phyloP scores from a whole-genome alignment of 2,888 invertebrate species.

The Disparrhopalites patrizii region DNA sequence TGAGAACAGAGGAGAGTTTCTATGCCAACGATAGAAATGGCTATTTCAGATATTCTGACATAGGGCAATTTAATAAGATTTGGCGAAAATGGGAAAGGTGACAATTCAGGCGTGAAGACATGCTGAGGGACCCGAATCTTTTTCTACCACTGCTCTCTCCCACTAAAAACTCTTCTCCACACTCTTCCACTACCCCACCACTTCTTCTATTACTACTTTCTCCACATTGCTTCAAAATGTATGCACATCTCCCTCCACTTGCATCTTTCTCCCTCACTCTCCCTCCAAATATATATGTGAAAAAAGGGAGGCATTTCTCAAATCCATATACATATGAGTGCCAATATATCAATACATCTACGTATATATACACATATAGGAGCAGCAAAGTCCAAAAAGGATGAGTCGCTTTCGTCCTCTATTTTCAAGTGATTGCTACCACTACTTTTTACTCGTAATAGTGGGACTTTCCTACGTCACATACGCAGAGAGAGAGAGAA shows the following conservation, averaged over 20 bases:
- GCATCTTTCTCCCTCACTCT: constrained; percentile 1
- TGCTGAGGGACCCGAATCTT: constrained; percentile 33
- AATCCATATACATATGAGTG: too few relatives aligned
- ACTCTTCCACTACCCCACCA: too few relatives aligned
- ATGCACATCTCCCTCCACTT: constrained; percentile 18
- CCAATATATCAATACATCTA: not conserved
- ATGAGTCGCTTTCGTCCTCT: constrained; percentile 8
- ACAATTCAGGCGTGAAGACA: constrained; percentile 49
- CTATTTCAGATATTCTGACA: constrained; percentile 49
- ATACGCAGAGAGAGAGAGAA: too few relatives aligned
- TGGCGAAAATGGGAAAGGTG: constrained; percentile 50
- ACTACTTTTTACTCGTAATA: too few relatives aligned
- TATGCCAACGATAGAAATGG: constrained; percentile 48
- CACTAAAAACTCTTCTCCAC: too few relatives aligned
- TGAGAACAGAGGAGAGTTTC: constrained; percentile 35
- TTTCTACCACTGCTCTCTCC: not conserved
- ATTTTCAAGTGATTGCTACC: constrained; percentile 1
- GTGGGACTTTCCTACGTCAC: too few relatives aligned
- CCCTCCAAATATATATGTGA: constrained; percentile 33
- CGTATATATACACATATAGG: not conserved
- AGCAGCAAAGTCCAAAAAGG: constrained; percentile 7
- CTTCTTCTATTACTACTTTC: too few relatives aligned
- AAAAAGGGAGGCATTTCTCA: too few relatives aligned
- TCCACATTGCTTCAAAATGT: constrained; percentile 24
- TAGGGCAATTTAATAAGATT: constrained; percentile 50